A percentile compares a stretch with the other conserved stretches of the same genome.
Evolutionary conservation across 2,797 vertebrate species (phyloP).

Genomic region (Iguana delicatissima): DNA sequence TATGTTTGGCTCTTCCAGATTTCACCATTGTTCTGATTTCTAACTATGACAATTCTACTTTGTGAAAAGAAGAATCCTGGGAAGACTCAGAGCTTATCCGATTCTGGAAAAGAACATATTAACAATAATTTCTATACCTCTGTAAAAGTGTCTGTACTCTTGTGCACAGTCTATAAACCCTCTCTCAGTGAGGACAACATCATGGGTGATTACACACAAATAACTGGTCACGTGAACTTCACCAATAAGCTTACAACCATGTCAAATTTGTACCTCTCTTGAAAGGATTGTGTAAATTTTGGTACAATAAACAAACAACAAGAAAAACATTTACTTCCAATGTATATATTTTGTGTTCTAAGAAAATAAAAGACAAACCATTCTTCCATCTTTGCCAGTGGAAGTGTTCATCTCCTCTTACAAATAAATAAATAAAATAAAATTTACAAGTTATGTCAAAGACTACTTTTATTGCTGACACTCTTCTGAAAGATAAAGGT

Average conservation of each 20-base stretch:
- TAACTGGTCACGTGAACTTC: neutral
- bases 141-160: neutral
- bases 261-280: slow-evolving; percentile 39
- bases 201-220: neutral
- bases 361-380: neutral
- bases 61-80: neutral
- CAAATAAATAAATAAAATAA: neutral
- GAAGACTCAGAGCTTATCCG: neutral
- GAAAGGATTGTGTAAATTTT: slow-evolving; percentile 45
- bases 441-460: neutral
- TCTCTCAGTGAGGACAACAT: neutral
- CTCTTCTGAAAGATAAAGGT: slow-evolving; percentile 45
- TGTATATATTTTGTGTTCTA: neutral
- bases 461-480: slow-evolving; percentile 50
- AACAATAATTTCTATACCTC: neutral
- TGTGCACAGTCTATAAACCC: neutral
- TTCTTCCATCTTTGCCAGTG: neutral
- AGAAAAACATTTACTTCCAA: slow-evolving; percentile 39
- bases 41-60: neutral
- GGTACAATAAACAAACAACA: slow-evolving; percentile 46
- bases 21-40: neutral
- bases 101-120: slow-evolving; percentile 1
- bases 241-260: neutral
- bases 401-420: neutral
- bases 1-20: neutral